These are phyloP conservation scores for Trogon melanurus DNA, from an alignment of 2,113 vertebrate species.

Conservation along the genomic window DNA sequence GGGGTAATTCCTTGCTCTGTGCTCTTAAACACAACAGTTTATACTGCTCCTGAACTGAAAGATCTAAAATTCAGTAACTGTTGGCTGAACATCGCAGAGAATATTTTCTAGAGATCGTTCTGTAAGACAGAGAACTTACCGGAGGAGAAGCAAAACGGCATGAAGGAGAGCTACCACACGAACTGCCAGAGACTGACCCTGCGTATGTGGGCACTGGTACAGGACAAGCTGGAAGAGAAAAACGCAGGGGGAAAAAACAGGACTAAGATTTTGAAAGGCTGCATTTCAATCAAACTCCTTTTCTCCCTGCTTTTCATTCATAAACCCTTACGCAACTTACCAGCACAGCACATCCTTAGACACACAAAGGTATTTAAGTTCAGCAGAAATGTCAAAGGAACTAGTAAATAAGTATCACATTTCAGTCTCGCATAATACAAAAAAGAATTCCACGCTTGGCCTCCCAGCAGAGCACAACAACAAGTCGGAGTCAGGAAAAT, in stretches of 20 bases:
- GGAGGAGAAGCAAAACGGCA: conserved; percentile 93
- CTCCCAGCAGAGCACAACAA: neutral
- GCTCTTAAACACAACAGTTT: neutral
- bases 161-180: conserved; percentile 90
- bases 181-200: conserved; percentile 83
- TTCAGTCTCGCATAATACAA: neutral
- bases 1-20: neutral
- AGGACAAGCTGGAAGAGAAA: conserved; percentile 83
- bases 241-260: neutral
- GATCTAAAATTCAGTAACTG: neutral
- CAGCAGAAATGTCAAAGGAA: conserved; percentile 18
- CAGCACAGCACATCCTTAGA: conserved; percentile 1
- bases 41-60: neutral
- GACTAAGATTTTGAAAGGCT: neutral
- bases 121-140: conserved; percentile 80
- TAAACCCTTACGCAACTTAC: neutral
- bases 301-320: neutral
- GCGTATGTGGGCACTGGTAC: conserved; percentile 89
- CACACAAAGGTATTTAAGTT: conserved; percentile 19
- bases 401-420: conserved; percentile 1
- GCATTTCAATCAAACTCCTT: neutral
- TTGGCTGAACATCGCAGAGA: neutral
- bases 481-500: neutral
- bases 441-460: neutral
- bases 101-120: neutral